phyloP scores from a whole-genome alignment of 2,888 invertebrate genomes.

The Andrena flavipes region DNA sequence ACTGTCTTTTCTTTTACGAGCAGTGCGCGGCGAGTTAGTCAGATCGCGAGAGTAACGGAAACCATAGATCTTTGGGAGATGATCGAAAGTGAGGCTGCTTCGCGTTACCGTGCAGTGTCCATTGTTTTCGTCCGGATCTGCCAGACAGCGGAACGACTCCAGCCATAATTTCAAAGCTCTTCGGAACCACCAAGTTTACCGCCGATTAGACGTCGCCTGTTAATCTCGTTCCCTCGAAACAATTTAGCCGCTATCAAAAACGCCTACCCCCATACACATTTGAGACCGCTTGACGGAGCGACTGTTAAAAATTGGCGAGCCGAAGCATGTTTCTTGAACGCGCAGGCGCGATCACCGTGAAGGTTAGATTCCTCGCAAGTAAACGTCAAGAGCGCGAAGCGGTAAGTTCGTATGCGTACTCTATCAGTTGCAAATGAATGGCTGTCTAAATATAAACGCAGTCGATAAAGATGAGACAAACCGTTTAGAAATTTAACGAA shows the following conservation, averaged over 20 bases:
- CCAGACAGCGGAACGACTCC: constrained; percentile 86
- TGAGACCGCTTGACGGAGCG: constrained; percentile 30
- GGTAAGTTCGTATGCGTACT: not conserved
- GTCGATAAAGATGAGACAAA: no score
- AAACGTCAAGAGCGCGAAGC: constrained; percentile 31
- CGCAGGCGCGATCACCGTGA: constrained; percentile 49
- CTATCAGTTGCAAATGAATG: not conserved
- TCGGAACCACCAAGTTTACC: not conserved
- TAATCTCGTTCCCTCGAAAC: not conserved
- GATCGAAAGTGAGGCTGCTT: constrained; percentile 32
- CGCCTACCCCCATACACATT: constrained; percentile 11
- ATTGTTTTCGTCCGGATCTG: constrained; percentile 90
- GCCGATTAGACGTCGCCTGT: not conserved
- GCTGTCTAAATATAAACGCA: no score
- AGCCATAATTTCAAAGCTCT: constrained; percentile 83
- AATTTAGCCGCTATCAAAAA: constrained; percentile 10
- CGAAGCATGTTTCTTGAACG: constrained; percentile 28
- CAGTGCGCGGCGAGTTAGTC: not conserved
- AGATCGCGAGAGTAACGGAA: not conserved
- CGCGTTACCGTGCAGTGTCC: constrained; percentile 90
- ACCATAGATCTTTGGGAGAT: not conserved
- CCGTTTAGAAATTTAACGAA: no score
- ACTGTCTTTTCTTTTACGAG: not conserved
- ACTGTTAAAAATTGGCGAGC: constrained; percentile 52
- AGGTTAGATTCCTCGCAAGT: constrained; percentile 51